Base-by-base conservation (phyloP, 2,888 invertebrate genomes). In the Argynnis bischoffii region DNA sequence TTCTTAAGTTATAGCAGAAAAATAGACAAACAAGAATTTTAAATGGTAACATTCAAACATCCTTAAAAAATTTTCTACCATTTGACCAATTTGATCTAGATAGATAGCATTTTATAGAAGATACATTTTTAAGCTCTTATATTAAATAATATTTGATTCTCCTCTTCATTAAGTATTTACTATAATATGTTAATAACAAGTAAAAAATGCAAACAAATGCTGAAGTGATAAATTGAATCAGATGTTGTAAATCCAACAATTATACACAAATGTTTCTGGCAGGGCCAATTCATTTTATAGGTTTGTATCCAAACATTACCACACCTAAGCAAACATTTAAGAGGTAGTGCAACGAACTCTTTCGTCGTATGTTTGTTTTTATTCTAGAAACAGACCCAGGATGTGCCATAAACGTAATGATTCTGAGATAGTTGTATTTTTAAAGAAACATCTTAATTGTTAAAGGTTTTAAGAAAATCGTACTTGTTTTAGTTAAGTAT, bases 321-420 rank as follows among this genome's bases (percentile, higher is more conserved):
- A 78, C 82, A 83, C 81, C 81, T 83, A 84, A 83, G 80, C 80
- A 84, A 88, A 86, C 82, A 85, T 77, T 74, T 68, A 67, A 71
- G 74, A 71, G 74, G 72, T 75, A 72, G 74, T 80, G 80, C 84
- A 86, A 81, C 74, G 84, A 81, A 82, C 84, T 78, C 74, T 76
- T 69, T 66, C 74, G 77, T 70, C 69, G 75, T 74, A 66, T 73
- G 80, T 85, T 83, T 84, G 80, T 84, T 83, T 82, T 79, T 67
- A 75, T 77, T 79, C 71, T 71, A 75, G 72, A 68, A 79, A 80
- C 76, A 74, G 78, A 75, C 80, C 78, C 78, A 79, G 79, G 78
- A 79, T 80, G 74, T 71, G 72, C 75, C 74, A 72, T 76, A 77
- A 85, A 79, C 80, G 74, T 72, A 77, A 83, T 80, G 77, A 74